Conservation (phyloP, 2,113 vertebrate genomes). For the Pipa parva region DNA sequence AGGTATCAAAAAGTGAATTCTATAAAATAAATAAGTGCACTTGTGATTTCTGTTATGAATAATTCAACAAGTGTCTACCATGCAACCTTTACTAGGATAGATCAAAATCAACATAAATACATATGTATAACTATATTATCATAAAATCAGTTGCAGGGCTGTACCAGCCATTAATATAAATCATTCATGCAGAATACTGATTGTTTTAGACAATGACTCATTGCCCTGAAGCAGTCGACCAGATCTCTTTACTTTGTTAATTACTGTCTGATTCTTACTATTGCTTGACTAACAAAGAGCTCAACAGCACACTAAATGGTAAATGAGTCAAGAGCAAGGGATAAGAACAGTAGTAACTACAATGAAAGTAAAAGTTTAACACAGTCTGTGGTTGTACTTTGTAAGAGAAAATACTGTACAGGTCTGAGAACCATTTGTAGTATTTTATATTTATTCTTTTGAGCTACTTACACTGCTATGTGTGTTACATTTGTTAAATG, state of each 20-base stretch:
- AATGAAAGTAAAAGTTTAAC: too few species aligned
- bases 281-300: not conserved
- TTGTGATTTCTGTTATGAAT: not conserved
- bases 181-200: constrained; percentile 17
- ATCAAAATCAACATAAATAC: constrained; percentile 10
- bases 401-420: too few species aligned
- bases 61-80: not conserved
- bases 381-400: too few species aligned
- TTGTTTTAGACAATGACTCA: constrained; percentile 18
- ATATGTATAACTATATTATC: constrained; percentile 24
- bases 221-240: constrained; percentile 22
- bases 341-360: too few species aligned
- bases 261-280: constrained; percentile 2
- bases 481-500: too few species aligned
- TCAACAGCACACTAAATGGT: not conserved
- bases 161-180: constrained; percentile 28
- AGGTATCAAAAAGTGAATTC: too few species aligned
- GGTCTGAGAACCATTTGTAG: too few species aligned
- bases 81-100: constrained; percentile 14
- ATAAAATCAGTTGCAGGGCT: constrained; percentile 20
- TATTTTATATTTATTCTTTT: too few species aligned
- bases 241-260: constrained; percentile 14
- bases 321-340: too few species aligned
- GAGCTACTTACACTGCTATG: too few species aligned
- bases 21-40: too few species aligned